A percentile compares a stretch with the other conserved stretches of the same genome.
Conservation (phyloP, 2,113 vertebrate genomes). For the Aleadryas rufinucha region DNA sequence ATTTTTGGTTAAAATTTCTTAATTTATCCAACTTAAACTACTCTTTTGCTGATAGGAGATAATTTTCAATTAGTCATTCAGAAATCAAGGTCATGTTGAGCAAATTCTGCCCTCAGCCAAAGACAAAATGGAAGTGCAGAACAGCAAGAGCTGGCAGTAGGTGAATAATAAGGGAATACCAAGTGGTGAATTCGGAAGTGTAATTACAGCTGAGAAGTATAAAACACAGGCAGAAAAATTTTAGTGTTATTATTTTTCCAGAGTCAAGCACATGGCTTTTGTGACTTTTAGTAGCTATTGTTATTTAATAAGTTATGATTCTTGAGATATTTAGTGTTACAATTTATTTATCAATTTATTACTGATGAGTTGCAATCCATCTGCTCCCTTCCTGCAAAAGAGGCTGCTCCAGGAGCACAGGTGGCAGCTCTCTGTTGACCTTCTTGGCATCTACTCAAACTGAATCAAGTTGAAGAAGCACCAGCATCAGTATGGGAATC, state of each 20-base stretch:
- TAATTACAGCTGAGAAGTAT: not conserved
- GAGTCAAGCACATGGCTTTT: not conserved
- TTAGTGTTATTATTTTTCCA: not conserved
- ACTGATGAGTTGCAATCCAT: not conserved
- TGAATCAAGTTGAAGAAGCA: not conserved
- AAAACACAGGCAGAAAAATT: not conserved
- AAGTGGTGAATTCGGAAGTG: not conserved
- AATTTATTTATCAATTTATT: not conserved
- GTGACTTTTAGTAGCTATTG: not conserved
- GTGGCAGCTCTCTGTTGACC: not conserved
- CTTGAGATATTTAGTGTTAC: not conserved
- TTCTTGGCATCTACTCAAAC: not conserved
- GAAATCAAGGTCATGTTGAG: not conserved
- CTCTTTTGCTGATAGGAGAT: not conserved
- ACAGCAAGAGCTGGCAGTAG: not conserved
- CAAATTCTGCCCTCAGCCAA: not conserved
- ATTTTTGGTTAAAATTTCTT: not conserved
- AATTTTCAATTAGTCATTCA: not conserved
- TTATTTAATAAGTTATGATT: not conserved
- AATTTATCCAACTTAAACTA: not conserved
- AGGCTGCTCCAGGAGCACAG: not conserved
- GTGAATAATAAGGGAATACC: not conserved
- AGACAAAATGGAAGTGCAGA: not conserved
- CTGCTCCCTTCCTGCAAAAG: not conserved
- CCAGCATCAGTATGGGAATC: not conserved